phyloP scores from a whole-genome alignment of 2,888 invertebrate genomes.

The Brenthis daphne region DNA sequence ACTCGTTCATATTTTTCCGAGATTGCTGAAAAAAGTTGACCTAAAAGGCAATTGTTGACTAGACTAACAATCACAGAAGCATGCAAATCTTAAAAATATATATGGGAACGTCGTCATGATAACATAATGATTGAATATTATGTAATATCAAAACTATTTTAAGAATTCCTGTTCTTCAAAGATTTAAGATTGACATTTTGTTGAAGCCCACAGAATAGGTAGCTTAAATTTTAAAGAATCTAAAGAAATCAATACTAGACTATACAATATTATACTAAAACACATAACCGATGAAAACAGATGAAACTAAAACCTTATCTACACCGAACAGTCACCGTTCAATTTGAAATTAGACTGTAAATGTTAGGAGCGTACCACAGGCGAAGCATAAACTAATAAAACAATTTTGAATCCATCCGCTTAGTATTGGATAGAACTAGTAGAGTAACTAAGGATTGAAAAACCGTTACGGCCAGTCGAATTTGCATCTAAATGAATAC shows the following conservation, averaged over 20 bases:
- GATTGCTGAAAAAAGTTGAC: too few relatives aligned
- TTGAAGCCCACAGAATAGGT: too few relatives aligned
- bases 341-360: constrained; percentile 36
- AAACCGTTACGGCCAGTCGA: constrained; percentile 7
- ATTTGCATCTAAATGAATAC: constrained; percentile 17
- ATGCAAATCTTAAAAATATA: too few relatives aligned
- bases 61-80: too few relatives aligned
- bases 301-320: constrained; percentile 53
- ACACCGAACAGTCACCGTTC: constrained; percentile 49
- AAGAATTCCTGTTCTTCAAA: too few relatives aligned
- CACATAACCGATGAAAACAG: neutral
- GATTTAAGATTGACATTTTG: too few relatives aligned
- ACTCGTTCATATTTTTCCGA: too few relatives aligned
- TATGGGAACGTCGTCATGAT: too few relatives aligned
- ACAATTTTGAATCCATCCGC: constrained; percentile 9
- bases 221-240: too few relatives aligned
- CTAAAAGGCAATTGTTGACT: too few relatives aligned
- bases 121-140: too few relatives aligned
- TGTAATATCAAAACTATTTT: too few relatives aligned
- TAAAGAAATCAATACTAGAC: neutral
- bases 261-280: neutral
- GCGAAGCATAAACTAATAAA: constrained; percentile 27
- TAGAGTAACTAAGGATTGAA: constrained; percentile 10
- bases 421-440: constrained; percentile 10
- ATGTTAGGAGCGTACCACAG: constrained; percentile 24